Percentiles rank a stretch among this genome's conserved stretches.
phyloP scores from a whole-genome alignment of 2,113 vertebrate genomes.

The Progne subis region DNA sequence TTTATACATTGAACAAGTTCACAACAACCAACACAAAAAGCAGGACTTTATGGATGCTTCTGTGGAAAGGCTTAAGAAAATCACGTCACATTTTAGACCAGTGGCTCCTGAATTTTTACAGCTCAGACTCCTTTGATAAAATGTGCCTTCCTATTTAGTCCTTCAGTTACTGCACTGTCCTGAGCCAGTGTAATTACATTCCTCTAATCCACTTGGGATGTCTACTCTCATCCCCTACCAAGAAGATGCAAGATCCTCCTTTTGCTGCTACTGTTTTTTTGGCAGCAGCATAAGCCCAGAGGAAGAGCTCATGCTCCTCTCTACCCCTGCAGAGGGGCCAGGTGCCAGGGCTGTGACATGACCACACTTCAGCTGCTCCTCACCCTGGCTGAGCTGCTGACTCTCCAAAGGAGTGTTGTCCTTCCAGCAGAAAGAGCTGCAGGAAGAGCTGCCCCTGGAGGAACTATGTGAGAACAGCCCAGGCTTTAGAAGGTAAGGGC shows the following conservation, averaged over 20 bases:
- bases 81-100: not conserved
- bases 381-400: not conserved
- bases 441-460: not conserved
- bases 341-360: not conserved
- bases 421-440: not conserved
- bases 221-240: not conserved
- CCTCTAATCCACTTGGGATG: not conserved
- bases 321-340: not conserved
- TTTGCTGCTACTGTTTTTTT: not conserved
- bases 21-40: not conserved
- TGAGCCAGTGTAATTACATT: not conserved
- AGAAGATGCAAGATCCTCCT: not conserved
- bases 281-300: not conserved
- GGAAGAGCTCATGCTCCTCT: not conserved
- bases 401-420: not conserved
- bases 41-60: not conserved
- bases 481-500: not conserved
- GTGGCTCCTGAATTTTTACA: not conserved
- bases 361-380: not conserved
- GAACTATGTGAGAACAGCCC: not conserved
- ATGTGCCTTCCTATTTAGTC: not conserved
- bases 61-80: not conserved
- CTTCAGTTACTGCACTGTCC: not conserved
- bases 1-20: not conserved
- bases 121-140: not conserved